Percentiles rank a stretch among this genome's conserved stretches.
These are phyloP conservation scores for Escarpia spicata DNA, from an alignment of 2,888 invertebrate species.

Conservation along the genomic window DNA sequence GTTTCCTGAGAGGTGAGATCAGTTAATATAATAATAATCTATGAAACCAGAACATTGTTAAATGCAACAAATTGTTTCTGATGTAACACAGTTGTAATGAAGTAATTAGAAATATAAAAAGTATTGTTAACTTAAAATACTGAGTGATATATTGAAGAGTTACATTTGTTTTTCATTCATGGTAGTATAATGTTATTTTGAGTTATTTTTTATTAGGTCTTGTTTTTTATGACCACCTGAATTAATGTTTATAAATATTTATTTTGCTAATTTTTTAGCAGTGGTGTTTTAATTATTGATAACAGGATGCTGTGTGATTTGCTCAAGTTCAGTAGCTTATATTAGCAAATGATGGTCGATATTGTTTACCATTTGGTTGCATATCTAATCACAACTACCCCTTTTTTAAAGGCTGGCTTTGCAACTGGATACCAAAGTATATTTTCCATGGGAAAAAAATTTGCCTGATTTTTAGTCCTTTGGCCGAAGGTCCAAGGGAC, in stretches of 20 bases:
- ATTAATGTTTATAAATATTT: too few species aligned
- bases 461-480: too few species aligned
- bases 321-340: too few species aligned
- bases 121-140: neutral
- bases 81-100: neutral
- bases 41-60: too few species aligned
- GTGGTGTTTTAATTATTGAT: neutral
- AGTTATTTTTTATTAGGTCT: too few species aligned
- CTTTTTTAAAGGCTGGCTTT: neutral
- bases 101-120: neutral
- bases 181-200: neutral
- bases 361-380: neutral
- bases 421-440: neutral
- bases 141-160: neutral
- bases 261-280: neutral
- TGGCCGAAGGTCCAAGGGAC: too few species aligned
- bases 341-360: neutral
- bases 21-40: too few species aligned
- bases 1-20: too few species aligned
- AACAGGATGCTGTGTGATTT: neutral
- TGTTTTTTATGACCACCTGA: too few species aligned
- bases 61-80: too few species aligned
- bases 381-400: neutral
- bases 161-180: neutral
- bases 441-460: neutral